Evolutionary conservation across 2,113 vertebrate species (phyloP), one percentile per base, ranked within the genome.

Genomic region (Anguilla rostrata): DNA sequence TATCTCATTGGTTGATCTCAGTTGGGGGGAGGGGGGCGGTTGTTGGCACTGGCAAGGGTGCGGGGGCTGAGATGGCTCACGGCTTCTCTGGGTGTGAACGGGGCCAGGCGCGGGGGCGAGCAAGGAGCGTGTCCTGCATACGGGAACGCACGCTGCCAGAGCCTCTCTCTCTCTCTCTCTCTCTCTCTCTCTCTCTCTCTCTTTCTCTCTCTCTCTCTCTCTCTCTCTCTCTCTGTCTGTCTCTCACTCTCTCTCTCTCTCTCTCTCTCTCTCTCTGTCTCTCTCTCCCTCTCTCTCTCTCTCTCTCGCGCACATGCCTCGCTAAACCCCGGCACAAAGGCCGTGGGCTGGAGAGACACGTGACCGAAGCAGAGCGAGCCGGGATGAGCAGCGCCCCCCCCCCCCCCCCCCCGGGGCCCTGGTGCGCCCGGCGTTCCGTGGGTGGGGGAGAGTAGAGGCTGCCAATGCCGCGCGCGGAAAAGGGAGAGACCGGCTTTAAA

Each of bases 21-120:
- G 49, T 34, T 1, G 26, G 71, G n/a, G 11, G 8, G 49, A 11
- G 11, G 11, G 49, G 49, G 49, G 7, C 1, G 49, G 49, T 11
- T 46, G 4, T 46, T 53, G 71, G 71, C 71, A 75, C n/a, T 9
- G 26, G 1, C 26, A 34, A 11, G 26, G 71, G 26, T 34, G 71
- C 11, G 71, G 71, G 71, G 71, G 71, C n/a, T n/a, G 71, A 34
- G 71, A 34, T 26, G 11, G 71, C 26, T 75, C n/a, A n/a, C n/a
- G 26, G 71, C n/a, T 34, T n/a, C 71, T 75, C 26, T 29, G 20
- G 11, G 71, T 75, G 71, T 63, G 56, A 39, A 39, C 57, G 2
- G 83, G 83, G 83, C 39, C 56, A 63, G 83, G 78, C 63, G 80
- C 39, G 12, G 34, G 71, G 71, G 71, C n/a, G 71, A n/a, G 22